phyloP scores from a whole-genome alignment of 2,797 vertebrate genomes.

The Ceryle rudis region DNA sequence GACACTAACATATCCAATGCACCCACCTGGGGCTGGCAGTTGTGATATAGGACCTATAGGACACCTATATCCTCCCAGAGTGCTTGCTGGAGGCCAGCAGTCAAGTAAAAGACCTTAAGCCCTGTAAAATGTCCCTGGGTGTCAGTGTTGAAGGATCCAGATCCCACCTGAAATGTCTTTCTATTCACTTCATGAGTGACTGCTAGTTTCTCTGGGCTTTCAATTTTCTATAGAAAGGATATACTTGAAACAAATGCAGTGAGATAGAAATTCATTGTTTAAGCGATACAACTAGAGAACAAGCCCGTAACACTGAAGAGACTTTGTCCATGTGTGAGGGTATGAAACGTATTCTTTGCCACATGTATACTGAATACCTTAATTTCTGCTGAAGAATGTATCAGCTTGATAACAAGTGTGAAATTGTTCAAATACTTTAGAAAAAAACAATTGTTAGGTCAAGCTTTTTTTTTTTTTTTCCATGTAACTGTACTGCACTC shows the following conservation, averaged over 20 bases:
- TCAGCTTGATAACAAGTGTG: neutral
- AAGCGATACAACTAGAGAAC: neutral
- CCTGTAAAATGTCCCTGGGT: neutral
- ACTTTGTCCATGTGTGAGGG: neutral
- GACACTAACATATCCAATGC: neutral
- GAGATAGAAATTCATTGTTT: neutral
- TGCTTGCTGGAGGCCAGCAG: neutral
- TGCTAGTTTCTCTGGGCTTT: neutral
- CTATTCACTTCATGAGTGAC: neutral
- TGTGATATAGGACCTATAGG: neutral
- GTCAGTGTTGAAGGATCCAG: neutral
- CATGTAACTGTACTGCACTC: neutral
- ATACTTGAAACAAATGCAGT: neutral
- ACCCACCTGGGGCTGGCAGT: neutral
- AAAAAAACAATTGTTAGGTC: neutral
- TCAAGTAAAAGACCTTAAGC: neutral
- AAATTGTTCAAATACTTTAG: neutral
- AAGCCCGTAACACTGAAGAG: neutral
- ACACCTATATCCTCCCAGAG: neutral
- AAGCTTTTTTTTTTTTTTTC: neutral
- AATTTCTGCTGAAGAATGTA: neutral
- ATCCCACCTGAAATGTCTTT: neutral
- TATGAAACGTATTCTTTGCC: neutral
- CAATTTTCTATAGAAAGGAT: neutral
- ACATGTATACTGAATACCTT: neutral